Conservation (phyloP, 1,140 invertebrate genomes). For the Cephus cinctus region DNA sequence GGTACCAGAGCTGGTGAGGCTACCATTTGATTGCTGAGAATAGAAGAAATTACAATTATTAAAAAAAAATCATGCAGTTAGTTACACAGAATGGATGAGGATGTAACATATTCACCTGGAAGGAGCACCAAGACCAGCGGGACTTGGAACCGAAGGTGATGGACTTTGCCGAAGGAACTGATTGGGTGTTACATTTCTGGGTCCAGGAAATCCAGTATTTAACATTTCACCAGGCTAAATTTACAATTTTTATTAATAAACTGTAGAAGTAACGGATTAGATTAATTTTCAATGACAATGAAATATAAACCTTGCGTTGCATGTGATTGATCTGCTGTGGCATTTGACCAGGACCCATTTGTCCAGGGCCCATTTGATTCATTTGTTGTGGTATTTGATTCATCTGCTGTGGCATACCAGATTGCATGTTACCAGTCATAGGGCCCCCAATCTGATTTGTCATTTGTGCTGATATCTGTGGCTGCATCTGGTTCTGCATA, state of each 20-base stretch:
- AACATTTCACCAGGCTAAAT: slow-evolving; percentile 50
- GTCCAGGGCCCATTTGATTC: slow-evolving; percentile 55
- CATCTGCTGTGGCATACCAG: slow-evolving; percentile 44
- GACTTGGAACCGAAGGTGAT: slow-evolving; percentile 69
- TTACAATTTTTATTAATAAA: slow-evolving; percentile 6
- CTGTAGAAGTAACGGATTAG: neutral
- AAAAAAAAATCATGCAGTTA: slow-evolving; percentile 8
- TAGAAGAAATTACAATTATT: slow-evolving; percentile 10
- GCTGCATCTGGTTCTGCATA: slow-evolving; percentile 54
- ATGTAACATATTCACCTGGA: slow-evolving; percentile 30
- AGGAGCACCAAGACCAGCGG: slow-evolving; percentile 63
- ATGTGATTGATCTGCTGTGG: slow-evolving; percentile 58
- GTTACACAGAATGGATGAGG: neutral
- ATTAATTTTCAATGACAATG: neutral
- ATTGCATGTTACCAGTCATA: slow-evolving; percentile 48
- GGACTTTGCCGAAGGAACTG: slow-evolving; percentile 71
- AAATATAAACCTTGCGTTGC: slow-evolving; percentile 45
- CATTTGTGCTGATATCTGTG: slow-evolving; percentile 57
- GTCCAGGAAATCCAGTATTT: slow-evolving; percentile 53
- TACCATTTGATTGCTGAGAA: slow-evolving; percentile 63
- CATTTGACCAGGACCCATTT: slow-evolving; percentile 60
- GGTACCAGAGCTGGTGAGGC: slow-evolving; percentile 70
- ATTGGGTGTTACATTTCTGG: slow-evolving; percentile 62
- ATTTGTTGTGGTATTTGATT: slow-evolving; percentile 39
- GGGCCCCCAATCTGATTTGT: slow-evolving; percentile 49